Evolutionary conservation across 2,113 vertebrate genomes (phyloP).

Genomic region (Lophura nycthemera): DNA sequence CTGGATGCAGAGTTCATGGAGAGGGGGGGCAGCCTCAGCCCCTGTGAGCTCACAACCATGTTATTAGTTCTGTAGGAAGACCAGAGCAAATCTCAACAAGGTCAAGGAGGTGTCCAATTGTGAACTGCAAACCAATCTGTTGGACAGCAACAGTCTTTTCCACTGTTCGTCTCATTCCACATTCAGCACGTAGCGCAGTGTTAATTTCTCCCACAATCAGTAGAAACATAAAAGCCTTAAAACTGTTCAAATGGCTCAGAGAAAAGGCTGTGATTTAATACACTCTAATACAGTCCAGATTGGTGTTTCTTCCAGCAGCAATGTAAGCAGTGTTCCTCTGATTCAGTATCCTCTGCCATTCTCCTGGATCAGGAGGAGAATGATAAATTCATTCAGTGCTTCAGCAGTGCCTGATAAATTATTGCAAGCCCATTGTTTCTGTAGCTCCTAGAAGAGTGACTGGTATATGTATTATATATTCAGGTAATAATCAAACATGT

Average conservation of each 20-base stretch:
- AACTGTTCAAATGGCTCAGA: background rate
- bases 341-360: background rate
- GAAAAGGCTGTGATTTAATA: background rate
- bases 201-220: background rate
- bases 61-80: background rate
- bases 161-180: background rate
- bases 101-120: background rate
- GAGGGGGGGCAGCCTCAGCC: fast-evolving
- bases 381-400: background rate
- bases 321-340: background rate
- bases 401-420: background rate
- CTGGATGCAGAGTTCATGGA: background rate
- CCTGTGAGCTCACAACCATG: background rate
- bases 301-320: background rate
- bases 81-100: background rate
- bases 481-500: background rate
- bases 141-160: background rate
- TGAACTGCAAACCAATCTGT: background rate
- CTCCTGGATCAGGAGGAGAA: background rate
- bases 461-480: background rate
- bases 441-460: background rate
- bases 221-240: background rate
- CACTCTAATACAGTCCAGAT: background rate
- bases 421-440: background rate
- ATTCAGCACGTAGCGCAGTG: background rate